phyloP scores from a whole-genome alignment of 2,888 invertebrate species.

The Amphimallon solstitiale region DNA sequence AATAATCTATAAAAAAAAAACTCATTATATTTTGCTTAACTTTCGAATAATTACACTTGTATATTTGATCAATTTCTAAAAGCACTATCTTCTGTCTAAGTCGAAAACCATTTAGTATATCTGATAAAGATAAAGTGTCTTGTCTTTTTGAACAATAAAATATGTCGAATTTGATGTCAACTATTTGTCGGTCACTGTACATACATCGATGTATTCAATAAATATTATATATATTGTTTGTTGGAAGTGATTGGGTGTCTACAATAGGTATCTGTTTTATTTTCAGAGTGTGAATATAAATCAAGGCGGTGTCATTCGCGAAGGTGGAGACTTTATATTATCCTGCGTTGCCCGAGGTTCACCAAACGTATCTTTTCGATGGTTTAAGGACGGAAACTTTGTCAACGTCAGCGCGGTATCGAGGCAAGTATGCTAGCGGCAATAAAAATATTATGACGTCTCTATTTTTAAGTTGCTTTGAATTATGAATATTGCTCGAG shows the following conservation, averaged over 20 bases:
- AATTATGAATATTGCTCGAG: too few species aligned
- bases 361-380: conserved; percentile 77
- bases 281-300: conserved; percentile 67
- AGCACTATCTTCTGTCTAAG: too few species aligned
- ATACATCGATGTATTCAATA: too few species aligned
- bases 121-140: too few species aligned
- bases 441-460: background rate
- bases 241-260: background rate
- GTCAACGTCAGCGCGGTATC: conserved; percentile 79
- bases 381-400: conserved; percentile 83
- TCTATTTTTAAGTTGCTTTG: background rate
- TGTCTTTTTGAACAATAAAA: too few species aligned
- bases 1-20: too few species aligned
- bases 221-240: background rate
- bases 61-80: too few species aligned
- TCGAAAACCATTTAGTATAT: too few species aligned
- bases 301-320: conserved; percentile 67
- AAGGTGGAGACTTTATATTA: conserved; percentile 80
- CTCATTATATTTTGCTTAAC: too few species aligned
- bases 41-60: too few species aligned
- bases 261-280: conserved; percentile 12
- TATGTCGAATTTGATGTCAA: too few species aligned
- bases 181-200: too few species aligned
- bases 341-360: conserved; percentile 83
- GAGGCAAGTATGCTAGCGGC: conserved; percentile 66